phyloP scores from a whole-genome alignment of 2,888 invertebrate species.

The Ditula angustiorana region DNA sequence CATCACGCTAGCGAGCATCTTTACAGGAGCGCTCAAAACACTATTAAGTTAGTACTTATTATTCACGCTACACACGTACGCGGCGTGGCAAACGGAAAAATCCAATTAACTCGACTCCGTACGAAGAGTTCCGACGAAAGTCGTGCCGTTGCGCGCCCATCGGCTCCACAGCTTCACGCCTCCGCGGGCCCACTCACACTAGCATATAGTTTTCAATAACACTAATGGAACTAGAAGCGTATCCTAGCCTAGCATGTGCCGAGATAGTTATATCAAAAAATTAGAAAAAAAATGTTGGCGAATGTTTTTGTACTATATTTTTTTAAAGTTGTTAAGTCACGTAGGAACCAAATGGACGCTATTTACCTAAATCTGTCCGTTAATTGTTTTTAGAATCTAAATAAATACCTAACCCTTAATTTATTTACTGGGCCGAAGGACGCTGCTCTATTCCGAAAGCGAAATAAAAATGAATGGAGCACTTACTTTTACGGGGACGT shows the following conservation, averaged over 20 bases:
- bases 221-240: constrained; percentile 66
- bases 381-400: constrained; percentile 1
- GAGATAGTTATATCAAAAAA: too few relatives aligned
- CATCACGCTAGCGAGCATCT: constrained; percentile 21
- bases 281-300: too few relatives aligned
- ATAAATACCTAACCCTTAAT: constrained; percentile 7
- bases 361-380: background rate
- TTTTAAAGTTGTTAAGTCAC: too few relatives aligned
- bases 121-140: constrained; percentile 69
- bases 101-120: constrained; percentile 82
- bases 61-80: constrained; percentile 75
- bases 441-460: constrained; percentile 24
- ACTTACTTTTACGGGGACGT: constrained; percentile 36
- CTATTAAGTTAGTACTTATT: constrained; percentile 74
- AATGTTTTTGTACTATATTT: too few relatives aligned
- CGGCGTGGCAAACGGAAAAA: constrained; percentile 79
- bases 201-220: constrained; percentile 76
- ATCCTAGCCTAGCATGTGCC: background rate
- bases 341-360: background rate
- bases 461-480: constrained; percentile 35
- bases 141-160: constrained; percentile 45
- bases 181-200: constrained; percentile 55
- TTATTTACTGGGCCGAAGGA: constrained; percentile 15
- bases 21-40: constrained; percentile 52
- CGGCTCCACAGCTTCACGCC: constrained; percentile 44